Evolutionary conservation across 2,797 vertebrate genomes (phyloP), one percentile per base, ranked within the genome.

Genomic region (Todus mexicanus): DNA sequence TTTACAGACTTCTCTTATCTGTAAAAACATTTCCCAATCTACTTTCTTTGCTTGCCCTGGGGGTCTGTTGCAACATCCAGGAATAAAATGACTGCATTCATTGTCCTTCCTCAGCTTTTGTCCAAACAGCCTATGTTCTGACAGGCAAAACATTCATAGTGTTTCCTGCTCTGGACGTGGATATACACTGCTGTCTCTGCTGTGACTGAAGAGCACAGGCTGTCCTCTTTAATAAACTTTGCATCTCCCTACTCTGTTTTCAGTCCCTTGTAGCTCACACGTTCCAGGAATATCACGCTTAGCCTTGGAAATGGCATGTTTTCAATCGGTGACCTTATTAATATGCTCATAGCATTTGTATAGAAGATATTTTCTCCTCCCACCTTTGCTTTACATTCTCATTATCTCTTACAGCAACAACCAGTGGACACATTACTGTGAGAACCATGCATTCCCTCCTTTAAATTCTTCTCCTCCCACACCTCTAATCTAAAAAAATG

Each of bases 361-460:
- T 59, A 89, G 89, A 87, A 75, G 86, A 80, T 94, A 89, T 92
- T 95, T 94, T 93, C 93, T 94, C 87, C 92, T 95, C 93, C 92
- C 77, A 96, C 93, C 95, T 94, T 94, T 96, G 92, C 92, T 96
- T 95, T 96, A 94, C 93, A 91, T 95, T 94, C 87, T 91, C 89
- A 94, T 96, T 94, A 96, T 93, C 90, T 94, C 90, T 87, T 86
- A 56, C 89, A 93, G 61, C 0, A 1, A 96, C 74, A 87, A 94
- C 27, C 84, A 96, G 82, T 0, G 4, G 91, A 92, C 88, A 89
- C 93, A 95, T 92, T 95, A 94, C 87, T 7, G 23, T 88, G 89
- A 89, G 87, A 93, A 92, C 84, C 89, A 56, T 86, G 82, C 89
- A 91, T 92, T 91, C 91, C 79, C 96, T 92, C 92, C 82, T 95